phyloP scores from a whole-genome alignment of 2,888 invertebrate species.

The Eristalis tenax region DNA sequence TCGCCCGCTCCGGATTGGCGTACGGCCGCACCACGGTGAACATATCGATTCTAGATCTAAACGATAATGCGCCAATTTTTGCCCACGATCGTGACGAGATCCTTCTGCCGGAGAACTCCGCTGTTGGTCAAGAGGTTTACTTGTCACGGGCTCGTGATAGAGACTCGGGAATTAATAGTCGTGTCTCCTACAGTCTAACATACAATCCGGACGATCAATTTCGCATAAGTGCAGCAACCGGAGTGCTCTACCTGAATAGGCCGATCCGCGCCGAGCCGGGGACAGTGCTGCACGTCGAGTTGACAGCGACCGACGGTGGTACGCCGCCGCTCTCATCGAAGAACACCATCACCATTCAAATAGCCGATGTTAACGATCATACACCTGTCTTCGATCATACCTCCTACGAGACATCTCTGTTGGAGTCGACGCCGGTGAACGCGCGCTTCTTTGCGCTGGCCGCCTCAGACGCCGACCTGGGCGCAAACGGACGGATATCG shows the following conservation, averaged over 20 bases:
- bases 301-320: conserved; percentile 93
- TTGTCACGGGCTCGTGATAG: conserved; percentile 92
- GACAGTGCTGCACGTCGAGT: conserved; percentile 87
- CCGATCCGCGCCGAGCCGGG: conserved; percentile 90
- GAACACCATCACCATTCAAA: conserved; percentile 86
- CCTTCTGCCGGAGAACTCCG: conserved; percentile 91
- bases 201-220: conserved; percentile 92
- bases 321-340: conserved; percentile 88
- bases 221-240: conserved; percentile 91
- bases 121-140: conserved; percentile 96
- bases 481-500: conserved; percentile 88
- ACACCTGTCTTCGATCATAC: conserved; percentile 96
- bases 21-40: conserved; percentile 91
- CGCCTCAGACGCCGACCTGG: conserved; percentile 94
- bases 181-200: conserved; percentile 90
- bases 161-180: conserved; percentile 94
- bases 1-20: conserved; percentile 88
- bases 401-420: conserved; percentile 94
- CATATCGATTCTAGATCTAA: conserved; percentile 91
- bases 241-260: conserved; percentile 92
- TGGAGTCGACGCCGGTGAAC: conserved; percentile 95
- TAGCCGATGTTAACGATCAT: conserved; percentile 96
- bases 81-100: conserved; percentile 90
- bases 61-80: conserved; percentile 95
- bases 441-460: conserved; percentile 93